Evolutionary conservation across 2,797 vertebrate species (phyloP).

Genomic region (Trachurus trachurus): DNA sequence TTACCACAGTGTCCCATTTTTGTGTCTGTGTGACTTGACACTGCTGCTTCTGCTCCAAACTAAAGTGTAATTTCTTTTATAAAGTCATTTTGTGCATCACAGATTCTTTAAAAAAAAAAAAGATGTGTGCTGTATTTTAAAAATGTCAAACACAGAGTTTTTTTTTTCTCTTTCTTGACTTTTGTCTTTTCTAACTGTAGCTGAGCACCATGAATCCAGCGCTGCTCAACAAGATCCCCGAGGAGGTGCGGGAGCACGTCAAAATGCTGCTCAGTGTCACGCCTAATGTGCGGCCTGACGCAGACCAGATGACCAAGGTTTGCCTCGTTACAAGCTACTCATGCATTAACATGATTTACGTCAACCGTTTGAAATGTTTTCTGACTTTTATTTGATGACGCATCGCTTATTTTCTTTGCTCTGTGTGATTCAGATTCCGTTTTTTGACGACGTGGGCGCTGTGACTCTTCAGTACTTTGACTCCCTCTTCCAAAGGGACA

Average conservation of each 20-base stretch:
- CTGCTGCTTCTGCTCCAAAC: neutral
- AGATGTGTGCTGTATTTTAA: neutral
- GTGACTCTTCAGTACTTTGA: slow-evolving; percentile 98
- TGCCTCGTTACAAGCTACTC: slow-evolving; percentile 34
- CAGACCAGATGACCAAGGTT: slow-evolving; percentile 99
- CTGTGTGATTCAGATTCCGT: slow-evolving; percentile 90
- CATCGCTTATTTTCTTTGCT: neutral
- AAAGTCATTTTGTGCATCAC: neutral
- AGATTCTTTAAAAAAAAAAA: neutral
- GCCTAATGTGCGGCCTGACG: slow-evolving; percentile 94
- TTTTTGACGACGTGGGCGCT: slow-evolving; percentile 97
- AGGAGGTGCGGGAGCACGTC: slow-evolving; percentile 94
- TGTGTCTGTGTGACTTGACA: neutral
- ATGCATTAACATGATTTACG: neutral
- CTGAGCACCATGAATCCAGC: slow-evolving; percentile 92
- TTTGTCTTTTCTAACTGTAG: slow-evolving; percentile 71
- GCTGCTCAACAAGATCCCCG: slow-evolving; percentile 91
- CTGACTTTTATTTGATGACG: neutral
- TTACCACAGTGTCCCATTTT: too few relatives aligned
- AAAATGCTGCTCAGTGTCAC: slow-evolving; percentile 97
- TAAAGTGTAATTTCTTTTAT: neutral
- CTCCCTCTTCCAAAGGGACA: slow-evolving; percentile 98
- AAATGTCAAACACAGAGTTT: neutral
- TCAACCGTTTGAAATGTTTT: neutral
- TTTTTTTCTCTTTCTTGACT: neutral